Conservation (phyloP, 2,888 invertebrate species). For the Heliconius hortense region DNA sequence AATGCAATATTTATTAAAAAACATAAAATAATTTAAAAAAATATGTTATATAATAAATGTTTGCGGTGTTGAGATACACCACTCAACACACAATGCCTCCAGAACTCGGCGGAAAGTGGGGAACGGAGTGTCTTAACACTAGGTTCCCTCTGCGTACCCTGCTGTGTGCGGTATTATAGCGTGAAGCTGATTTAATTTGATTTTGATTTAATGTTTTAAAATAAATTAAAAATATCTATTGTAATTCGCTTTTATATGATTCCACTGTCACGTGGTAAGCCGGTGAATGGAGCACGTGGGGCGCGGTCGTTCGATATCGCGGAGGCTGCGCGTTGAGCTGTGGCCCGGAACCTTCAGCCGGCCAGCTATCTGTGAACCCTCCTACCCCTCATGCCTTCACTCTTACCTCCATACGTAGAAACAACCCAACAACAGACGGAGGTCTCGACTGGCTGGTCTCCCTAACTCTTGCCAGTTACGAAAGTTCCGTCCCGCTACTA, state of each 20-base stretch:
- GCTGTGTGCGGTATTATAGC: too few species aligned
- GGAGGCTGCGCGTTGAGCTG: constrained; percentile 58
- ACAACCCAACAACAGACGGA: constrained; percentile 49
- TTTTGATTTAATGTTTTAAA: too few species aligned
- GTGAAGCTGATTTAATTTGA: too few species aligned
- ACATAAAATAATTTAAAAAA: background rate
- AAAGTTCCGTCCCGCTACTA: constrained; percentile 54
- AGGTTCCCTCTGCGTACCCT: too few species aligned
- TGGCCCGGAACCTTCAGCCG: constrained; percentile 50
- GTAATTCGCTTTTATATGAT: constrained; percentile 23
- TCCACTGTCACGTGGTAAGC: constrained; percentile 49
- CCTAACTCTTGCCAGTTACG: constrained; percentile 52
- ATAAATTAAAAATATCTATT: background rate
- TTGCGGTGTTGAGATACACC: too few species aligned
- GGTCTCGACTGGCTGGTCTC: constrained; percentile 56
- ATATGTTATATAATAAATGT: too few species aligned
- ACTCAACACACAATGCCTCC: too few species aligned
- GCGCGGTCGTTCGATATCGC: constrained; percentile 58
- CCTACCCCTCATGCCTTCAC: constrained; percentile 41
- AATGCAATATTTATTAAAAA: too few species aligned
- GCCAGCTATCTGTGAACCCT: constrained; percentile 56
- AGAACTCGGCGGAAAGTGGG: too few species aligned
- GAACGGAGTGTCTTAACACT: too few species aligned
- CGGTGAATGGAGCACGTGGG: constrained; percentile 56
- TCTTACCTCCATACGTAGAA: constrained; percentile 23